These are phyloP conservation scores for Glyptemys insculpta DNA, from an alignment of 2,797 vertebrate species.

Conservation along the genomic window DNA sequence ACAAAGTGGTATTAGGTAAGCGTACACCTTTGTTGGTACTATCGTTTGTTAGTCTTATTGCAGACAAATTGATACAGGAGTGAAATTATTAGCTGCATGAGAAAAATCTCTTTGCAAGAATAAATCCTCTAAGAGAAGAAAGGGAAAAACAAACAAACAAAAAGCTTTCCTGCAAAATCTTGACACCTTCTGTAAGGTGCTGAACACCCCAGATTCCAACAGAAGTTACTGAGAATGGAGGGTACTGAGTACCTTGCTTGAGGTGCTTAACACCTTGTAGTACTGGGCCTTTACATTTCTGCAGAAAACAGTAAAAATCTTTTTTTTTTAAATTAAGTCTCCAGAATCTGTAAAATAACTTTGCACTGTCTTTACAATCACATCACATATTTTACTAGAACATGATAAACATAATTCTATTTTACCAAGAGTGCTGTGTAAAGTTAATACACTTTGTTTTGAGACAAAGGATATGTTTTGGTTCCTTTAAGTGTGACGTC, in stretches of 20 bases:
- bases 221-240: not conserved
- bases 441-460: not conserved
- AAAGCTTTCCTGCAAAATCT: not conserved
- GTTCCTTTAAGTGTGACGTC: constrained; percentile 93
- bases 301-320: not conserved
- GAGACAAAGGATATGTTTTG: constrained; percentile 96
- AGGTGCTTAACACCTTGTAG: not conserved
- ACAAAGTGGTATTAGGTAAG: not conserved
- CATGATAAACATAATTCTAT: not conserved
- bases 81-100: not conserved
- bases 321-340: not conserved
- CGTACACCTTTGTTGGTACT: not conserved
- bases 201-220: not conserved
- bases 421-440: not conserved
- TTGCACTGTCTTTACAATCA: not conserved
- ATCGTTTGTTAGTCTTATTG: not conserved
- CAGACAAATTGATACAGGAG: not conserved
- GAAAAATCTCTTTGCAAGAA: not conserved
- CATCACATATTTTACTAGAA: not conserved
- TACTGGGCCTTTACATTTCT: not conserved
- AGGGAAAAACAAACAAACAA: too few species aligned
- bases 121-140: not conserved
- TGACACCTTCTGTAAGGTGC: not conserved
- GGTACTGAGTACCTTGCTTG: not conserved
- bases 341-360: not conserved